Evolutionary conservation across 2,888 invertebrate species (phyloP).

Genomic region (Phrixothrix hirtus): DNA sequence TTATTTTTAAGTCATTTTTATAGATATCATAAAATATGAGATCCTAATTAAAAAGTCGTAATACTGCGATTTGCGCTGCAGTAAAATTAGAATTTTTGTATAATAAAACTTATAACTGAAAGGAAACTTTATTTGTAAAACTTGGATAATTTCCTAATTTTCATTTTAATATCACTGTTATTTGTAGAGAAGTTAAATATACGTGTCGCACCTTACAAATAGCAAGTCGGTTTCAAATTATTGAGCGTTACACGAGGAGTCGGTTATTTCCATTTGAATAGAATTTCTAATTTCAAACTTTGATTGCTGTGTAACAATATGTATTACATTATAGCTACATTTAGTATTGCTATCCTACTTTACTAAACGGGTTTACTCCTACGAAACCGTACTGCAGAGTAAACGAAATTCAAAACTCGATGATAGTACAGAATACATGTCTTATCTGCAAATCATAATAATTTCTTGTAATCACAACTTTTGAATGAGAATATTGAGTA

Average conservation of each 20-base stretch:
- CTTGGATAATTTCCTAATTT: slow-evolving; percentile 17
- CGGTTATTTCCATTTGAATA: slow-evolving; percentile 49
- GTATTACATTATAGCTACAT: slow-evolving; percentile 34
- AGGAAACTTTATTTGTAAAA: too few relatives aligned
- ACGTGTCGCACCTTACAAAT: slow-evolving; percentile 21
- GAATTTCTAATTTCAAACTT: slow-evolving; percentile 49
- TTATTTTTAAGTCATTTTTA: too few relatives aligned
- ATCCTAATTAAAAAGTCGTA: too few relatives aligned
- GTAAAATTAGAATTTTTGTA: too few relatives aligned
- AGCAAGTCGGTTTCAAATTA: slow-evolving; percentile 35
- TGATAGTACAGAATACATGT: too few relatives aligned
- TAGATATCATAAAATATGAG: too few relatives aligned
- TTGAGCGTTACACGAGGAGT: slow-evolving; percentile 39
- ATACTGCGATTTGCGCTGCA: too few relatives aligned
- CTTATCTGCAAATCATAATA: slow-evolving; percentile 19
- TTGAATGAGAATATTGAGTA: slow-evolving; percentile 11
- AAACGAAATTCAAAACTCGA: too few relatives aligned
- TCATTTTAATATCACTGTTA: slow-evolving; percentile 7
- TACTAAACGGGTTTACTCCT: slow-evolving; percentile 6
- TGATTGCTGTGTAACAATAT: slow-evolving; percentile 45
- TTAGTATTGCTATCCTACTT: slow-evolving; percentile 21
- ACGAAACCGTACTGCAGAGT: too few relatives aligned
- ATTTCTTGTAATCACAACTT: slow-evolving; percentile 22
- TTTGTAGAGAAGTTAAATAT: slow-evolving; percentile 14
- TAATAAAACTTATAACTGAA: too few relatives aligned